Conservation (phyloP, 2,888 invertebrate genomes). For the Euphydryas editha region DNA sequence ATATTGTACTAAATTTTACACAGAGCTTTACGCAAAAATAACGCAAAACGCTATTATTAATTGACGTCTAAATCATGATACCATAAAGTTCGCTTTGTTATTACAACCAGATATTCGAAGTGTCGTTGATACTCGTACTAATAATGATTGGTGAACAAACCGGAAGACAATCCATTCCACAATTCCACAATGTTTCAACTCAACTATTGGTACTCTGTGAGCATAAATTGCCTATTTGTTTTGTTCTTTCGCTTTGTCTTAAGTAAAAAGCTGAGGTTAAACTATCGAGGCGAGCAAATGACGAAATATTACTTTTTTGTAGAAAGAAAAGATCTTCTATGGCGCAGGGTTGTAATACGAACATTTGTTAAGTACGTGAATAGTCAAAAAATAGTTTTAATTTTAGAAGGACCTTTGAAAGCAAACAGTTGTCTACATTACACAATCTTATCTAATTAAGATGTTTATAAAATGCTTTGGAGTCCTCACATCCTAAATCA, state of each 20-base stretch:
- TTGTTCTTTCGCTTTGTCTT: constrained; percentile 4
- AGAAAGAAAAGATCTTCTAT: background rate
- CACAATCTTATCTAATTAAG: too few relatives aligned
- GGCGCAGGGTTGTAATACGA: background rate
- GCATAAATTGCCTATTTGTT: background rate
- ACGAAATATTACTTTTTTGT: background rate
- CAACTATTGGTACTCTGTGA: background rate
- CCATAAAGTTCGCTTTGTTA: background rate
- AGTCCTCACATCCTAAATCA: too few relatives aligned
- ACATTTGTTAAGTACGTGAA: background rate
- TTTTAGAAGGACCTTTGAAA: too few relatives aligned
- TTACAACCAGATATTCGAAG: background rate
- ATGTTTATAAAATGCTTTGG: too few relatives aligned
- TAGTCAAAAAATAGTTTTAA: too few relatives aligned
- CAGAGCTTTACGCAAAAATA: background rate
- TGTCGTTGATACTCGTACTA: background rate
- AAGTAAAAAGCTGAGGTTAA: background rate
- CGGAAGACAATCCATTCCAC: background rate
- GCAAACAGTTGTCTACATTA: too few relatives aligned
- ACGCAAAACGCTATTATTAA: too few relatives aligned
- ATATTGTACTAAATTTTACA: background rate
- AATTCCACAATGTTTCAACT: too few relatives aligned
- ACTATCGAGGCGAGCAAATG: constrained; percentile 1
- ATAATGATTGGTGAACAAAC: background rate
- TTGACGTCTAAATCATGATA: background rate